phyloP scores from a whole-genome alignment of 2,797 vertebrate genomes.

The Enteromius mattozi region DNA sequence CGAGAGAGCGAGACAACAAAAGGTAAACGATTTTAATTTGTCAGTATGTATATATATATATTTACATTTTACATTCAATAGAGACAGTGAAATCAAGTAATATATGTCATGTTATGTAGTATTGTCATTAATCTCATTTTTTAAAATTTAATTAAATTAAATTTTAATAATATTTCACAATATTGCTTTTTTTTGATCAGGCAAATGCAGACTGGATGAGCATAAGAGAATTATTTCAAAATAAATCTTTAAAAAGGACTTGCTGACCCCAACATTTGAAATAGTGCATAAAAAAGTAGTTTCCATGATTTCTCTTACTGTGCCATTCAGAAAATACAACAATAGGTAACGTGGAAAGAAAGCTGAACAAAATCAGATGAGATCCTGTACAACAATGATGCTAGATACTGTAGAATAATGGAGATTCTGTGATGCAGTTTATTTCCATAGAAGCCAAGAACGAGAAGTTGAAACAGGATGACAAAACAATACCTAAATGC shows the following conservation, averaged over 20 bases:
- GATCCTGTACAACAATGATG: not conserved
- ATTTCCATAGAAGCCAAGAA: not conserved
- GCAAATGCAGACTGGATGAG: not conserved
- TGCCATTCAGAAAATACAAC: not conserved
- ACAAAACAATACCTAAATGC: not conserved
- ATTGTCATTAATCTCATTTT: not conserved
- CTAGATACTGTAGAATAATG: not conserved
- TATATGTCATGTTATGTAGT: not conserved
- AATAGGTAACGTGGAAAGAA: not conserved
- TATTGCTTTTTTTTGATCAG: not conserved
- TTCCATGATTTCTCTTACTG: not conserved
- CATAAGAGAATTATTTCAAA: not conserved
- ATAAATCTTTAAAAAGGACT: not conserved
- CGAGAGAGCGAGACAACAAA: slow-evolving; percentile 97
- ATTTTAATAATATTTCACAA: not conserved
- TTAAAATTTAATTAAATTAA: too few relatives aligned
- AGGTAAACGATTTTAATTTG: slow-evolving; percentile 73
- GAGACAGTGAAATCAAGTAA: not conserved
- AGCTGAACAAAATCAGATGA: not conserved
- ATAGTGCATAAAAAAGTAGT: not conserved
- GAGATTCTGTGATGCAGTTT: not conserved
- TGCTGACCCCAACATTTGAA: not conserved
- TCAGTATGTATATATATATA: not conserved
- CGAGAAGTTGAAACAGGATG: not conserved
- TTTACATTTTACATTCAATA: not conserved